Evolutionary conservation across 2,797 vertebrate species (phyloP).

Genomic region (Phataginus tricuspis): DNA sequence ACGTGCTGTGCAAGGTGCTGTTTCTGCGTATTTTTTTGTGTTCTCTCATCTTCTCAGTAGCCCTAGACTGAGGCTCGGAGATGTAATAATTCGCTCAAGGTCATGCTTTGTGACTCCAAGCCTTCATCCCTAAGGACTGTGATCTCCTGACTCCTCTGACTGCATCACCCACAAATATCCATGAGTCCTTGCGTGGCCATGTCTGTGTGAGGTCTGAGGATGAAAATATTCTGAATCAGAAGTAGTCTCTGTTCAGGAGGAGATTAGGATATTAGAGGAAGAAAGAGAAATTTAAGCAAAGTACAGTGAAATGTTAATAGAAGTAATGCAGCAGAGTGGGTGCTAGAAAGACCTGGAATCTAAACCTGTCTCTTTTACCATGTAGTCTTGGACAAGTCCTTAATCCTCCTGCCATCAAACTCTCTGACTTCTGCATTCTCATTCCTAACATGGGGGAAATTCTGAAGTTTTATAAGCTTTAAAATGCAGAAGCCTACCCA

Average conservation of each 20-base stretch:
- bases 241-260: not conserved
- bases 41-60: not conserved
- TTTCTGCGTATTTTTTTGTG: not conserved
- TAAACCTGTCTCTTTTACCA: not conserved
- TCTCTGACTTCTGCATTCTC: not conserved
- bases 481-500: not conserved
- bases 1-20: not conserved
- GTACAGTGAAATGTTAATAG: accelerated
- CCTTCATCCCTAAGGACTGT: not conserved
- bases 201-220: not conserved
- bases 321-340: accelerated
- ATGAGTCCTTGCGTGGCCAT: not conserved
- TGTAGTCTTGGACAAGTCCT: not conserved
- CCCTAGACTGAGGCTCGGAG: not conserved
- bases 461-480: not conserved
- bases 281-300: not conserved
- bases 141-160: not conserved
- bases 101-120: not conserved
- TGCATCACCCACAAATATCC: not conserved
- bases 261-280: not conserved
- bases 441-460: not conserved
- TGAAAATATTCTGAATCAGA: not conserved
- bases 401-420: too few species aligned
- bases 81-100: not conserved
- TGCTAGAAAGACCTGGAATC: not conserved